A percentile compares a stretch with the other conserved stretches of the same genome.
These are phyloP conservation scores for Synanthedon myopaeformis DNA, from an alignment of 2,888 invertebrate species.

Conservation along the genomic window DNA sequence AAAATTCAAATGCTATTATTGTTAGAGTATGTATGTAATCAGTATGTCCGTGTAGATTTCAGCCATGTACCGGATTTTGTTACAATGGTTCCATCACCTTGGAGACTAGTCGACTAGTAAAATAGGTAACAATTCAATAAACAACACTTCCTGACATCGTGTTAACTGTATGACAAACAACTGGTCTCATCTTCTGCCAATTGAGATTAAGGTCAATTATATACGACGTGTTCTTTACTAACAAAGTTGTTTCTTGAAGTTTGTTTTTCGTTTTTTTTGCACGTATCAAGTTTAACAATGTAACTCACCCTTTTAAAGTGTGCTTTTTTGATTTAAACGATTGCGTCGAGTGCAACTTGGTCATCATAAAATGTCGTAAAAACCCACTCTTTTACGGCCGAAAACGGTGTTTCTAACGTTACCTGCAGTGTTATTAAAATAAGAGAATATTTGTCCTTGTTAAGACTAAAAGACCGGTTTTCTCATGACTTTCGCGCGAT, in stretches of 20 bases:
- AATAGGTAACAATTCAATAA: slow-evolving; percentile 18
- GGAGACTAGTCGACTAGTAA: slow-evolving; percentile 30
- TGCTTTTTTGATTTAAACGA: not conserved
- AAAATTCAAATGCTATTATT: no score
- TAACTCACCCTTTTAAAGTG: not conserved
- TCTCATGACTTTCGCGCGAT: slow-evolving; percentile 12
- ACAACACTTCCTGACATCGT: slow-evolving; percentile 44
- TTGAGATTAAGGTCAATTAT: slow-evolving; percentile 39
- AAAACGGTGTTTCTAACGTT: slow-evolving; percentile 16
- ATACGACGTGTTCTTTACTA: slow-evolving; percentile 7
- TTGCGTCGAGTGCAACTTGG: not conserved
- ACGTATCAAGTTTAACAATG: not conserved
- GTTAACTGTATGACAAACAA: slow-evolving; percentile 49
- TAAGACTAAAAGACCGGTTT: slow-evolving; percentile 13
- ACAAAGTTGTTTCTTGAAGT: slow-evolving; percentile 1
- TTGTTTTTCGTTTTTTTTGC: not conserved
- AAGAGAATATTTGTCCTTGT: slow-evolving; percentile 13
- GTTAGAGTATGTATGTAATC: no score
- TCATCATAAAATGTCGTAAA: slow-evolving; percentile 8
- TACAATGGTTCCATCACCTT: slow-evolving; percentile 38
- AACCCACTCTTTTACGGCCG: slow-evolving; percentile 2
- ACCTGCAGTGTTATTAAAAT: slow-evolving; percentile 7
- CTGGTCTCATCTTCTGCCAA: slow-evolving; percentile 31
- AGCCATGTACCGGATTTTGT: slow-evolving; percentile 7
- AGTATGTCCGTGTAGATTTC: no score